These are phyloP conservation scores for Uloborus diversus DNA, from an alignment of 1,140 invertebrate species.

Conservation along the genomic window DNA sequence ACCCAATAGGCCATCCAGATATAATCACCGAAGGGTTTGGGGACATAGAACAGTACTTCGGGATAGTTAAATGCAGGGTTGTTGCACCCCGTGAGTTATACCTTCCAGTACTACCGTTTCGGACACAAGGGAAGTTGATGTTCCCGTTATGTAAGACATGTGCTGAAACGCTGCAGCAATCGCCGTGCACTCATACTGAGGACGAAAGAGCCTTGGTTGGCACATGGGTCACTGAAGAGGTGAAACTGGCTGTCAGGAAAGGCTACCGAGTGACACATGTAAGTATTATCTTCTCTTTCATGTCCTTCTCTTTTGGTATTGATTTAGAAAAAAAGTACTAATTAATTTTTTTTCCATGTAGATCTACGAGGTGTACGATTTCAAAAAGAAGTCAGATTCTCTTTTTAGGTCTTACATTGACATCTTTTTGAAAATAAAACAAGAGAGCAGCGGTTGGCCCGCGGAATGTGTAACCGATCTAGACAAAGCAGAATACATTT, in stretches of 20 bases:
- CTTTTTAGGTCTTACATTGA: conserved; percentile 59
- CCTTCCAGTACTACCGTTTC: not conserved
- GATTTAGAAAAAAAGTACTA: too few species aligned
- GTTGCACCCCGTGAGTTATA: not conserved
- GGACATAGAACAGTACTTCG: not conserved
- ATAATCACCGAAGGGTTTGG: not conserved
- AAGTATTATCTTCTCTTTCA: too few species aligned
- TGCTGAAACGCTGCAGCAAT: too few species aligned
- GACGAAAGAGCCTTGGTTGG: too few species aligned
- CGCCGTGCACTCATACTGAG: too few species aligned
- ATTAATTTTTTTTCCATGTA: conserved; percentile 6
- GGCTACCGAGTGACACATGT: too few species aligned
- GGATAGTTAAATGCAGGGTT: not conserved
- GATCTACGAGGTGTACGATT: conserved; percentile 60
- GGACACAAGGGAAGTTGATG: not conserved
- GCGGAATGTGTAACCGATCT: not conserved
- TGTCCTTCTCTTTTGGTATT: too few species aligned
- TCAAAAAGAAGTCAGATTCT: conserved; percentile 2
- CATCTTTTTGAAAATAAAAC: conserved; percentile 58
- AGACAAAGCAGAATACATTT: not conserved
- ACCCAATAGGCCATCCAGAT: not conserved
- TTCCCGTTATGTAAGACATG: not conserved
- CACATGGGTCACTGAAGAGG: too few species aligned
- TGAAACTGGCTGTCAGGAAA: too few species aligned
- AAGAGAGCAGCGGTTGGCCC: conserved; percentile 31